Conservation (phyloP, 2,888 invertebrate species). For the Ochlodes sylvanus region DNA sequence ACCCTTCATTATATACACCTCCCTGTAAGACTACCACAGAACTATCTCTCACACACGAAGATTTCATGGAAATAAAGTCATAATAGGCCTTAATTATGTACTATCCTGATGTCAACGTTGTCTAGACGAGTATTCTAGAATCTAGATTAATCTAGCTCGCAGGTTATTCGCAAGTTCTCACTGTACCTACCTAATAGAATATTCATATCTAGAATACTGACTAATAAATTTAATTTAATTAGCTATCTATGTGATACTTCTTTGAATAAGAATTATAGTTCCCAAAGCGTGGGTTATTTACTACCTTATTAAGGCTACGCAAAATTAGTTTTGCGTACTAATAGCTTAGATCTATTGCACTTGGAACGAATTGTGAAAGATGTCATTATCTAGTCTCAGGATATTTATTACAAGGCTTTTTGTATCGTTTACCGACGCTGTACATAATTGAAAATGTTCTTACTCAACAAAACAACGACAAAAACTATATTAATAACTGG, state of each 20-base stretch:
- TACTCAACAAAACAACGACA: constrained; percentile 28
- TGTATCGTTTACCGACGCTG: constrained; percentile 20
- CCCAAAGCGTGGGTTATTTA: too few species aligned
- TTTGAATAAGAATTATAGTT: too few species aligned
- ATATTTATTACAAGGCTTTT: constrained; percentile 36
- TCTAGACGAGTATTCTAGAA: constrained; percentile 10
- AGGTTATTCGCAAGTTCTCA: constrained; percentile 9
- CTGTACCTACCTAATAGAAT: constrained; percentile 26
- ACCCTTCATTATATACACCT: too few species aligned
- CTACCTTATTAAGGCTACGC: too few species aligned
- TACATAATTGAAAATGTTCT: constrained; percentile 35
- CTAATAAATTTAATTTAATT: constrained; percentile 24
- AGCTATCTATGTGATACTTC: neutral
- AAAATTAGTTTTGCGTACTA: neutral
- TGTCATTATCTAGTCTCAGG: constrained; percentile 32
- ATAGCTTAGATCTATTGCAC: constrained; percentile 23
- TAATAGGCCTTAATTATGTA: constrained; percentile 12
- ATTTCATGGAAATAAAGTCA: constrained; percentile 2
- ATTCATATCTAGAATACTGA: constrained; percentile 8
- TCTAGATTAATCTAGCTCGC: neutral
- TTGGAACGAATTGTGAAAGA: constrained; percentile 33
- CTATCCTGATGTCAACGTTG: constrained; percentile 13
- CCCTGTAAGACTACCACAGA: too few species aligned
- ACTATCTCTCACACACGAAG: too few species aligned
- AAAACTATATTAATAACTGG: constrained; percentile 22